These are phyloP conservation scores for Coelinius sp. DNA, from an alignment of 2,888 invertebrate genomes.

Conservation along the genomic window DNA sequence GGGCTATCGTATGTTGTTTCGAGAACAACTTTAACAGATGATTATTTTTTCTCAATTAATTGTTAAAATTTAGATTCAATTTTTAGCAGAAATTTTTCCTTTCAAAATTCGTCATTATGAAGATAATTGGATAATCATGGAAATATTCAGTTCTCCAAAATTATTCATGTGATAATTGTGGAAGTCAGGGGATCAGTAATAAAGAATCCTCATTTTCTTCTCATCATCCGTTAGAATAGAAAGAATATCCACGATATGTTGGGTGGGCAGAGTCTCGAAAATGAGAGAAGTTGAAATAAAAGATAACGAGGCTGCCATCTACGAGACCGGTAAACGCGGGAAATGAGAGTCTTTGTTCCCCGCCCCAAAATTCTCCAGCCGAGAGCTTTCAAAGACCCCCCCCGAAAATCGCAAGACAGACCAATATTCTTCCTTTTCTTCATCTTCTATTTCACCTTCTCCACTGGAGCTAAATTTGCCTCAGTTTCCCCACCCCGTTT, in stretches of 20 bases:
- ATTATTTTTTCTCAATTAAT: background rate
- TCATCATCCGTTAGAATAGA: constrained; percentile 24
- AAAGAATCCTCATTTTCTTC: too few species aligned
- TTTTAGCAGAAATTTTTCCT: too few species aligned
- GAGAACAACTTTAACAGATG: background rate
- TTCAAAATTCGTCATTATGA: too few species aligned
- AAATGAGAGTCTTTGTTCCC: constrained; percentile 56
- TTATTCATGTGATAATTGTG: too few species aligned
- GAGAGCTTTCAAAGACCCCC: constrained; percentile 35
- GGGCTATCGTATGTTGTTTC: background rate
- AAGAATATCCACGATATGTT: background rate
- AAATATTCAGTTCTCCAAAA: too few species aligned
- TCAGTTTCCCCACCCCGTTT: background rate
- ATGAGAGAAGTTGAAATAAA: constrained; percentile 52
- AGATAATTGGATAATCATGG: too few species aligned
- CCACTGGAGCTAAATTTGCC: constrained; percentile 34
- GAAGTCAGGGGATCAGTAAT: too few species aligned
- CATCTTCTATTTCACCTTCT: constrained; percentile 32
- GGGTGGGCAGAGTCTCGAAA: background rate
- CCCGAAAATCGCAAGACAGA: constrained; percentile 41
- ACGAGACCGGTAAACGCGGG: constrained; percentile 49
- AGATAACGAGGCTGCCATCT: constrained; percentile 53
- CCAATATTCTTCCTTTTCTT: constrained; percentile 40
- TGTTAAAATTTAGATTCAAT: too few species aligned
- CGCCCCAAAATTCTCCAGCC: constrained; percentile 31